A percentile compares a stretch with the other conserved stretches of the same genome.
Evolutionary conservation across 1,140 invertebrate species (phyloP).

Genomic region (Heliconius hewitsoni): DNA sequence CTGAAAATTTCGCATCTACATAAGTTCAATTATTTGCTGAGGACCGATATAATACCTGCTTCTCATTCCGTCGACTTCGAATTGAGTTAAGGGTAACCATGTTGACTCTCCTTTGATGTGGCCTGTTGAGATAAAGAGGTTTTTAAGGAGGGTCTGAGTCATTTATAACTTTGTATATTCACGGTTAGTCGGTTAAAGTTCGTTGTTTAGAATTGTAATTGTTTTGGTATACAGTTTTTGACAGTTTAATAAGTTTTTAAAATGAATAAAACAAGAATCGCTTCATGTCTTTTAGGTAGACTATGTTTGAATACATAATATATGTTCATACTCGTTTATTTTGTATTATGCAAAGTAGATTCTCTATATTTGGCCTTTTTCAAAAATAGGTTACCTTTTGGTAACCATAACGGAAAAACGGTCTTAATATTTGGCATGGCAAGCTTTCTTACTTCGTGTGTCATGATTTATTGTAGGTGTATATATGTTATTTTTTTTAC

Average conservation of each 20-base stretch:
- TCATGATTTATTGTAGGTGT: no score
- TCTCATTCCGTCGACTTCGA: background rate
- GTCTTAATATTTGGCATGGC: no score
- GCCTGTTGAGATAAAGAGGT: background rate
- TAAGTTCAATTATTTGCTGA: background rate
- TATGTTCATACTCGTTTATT: no score
- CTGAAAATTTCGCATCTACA: background rate
- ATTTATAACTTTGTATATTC: background rate
- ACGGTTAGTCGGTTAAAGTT: background rate
- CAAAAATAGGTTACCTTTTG: no score
- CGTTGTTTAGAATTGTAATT: background rate
- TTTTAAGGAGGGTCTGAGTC: background rate
- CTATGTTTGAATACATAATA: no score
- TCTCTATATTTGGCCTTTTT: no score
- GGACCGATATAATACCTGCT: background rate
- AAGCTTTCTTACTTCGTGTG: background rate
- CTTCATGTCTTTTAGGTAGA: no score
- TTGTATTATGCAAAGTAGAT: no score
- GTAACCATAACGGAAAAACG: no score
- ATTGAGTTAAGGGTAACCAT: background rate
- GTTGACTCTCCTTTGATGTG: background rate
- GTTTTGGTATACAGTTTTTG: no score
- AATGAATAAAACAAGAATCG: no score
- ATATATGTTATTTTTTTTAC: background rate
- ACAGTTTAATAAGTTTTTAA: no score